Evolutionary conservation across 2,113 vertebrate species (phyloP), one percentile per base, ranked within the genome.

Genomic region (Cynopterus brachyotis): DNA sequence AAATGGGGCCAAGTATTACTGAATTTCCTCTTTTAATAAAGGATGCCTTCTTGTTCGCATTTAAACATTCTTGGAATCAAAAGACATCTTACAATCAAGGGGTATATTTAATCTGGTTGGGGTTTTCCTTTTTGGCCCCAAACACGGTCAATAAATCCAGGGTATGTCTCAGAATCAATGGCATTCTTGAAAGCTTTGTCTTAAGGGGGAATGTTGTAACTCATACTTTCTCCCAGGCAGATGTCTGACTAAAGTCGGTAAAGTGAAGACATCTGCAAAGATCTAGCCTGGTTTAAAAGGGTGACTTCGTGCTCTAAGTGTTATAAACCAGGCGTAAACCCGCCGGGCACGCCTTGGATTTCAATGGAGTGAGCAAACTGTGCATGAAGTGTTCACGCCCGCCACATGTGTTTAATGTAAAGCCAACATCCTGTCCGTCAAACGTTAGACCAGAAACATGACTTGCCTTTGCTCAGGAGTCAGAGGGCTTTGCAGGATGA

Each of bases 381-480:
- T 55, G 12, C 3, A 6, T 17, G 64, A 76, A 85, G 69, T 80
- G 45, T 83, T 84, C 96, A 30, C 26, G n/a, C 64, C 64, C 1
- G 42, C 35, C 94, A 62, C 78, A 13, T 90, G 87, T 92, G 95
- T 82, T 96, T 96, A 22, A 90, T 82, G 85, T 84, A 69, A 95
- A 94, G 85, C 94, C 91, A 72, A 59, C 82, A 72, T 92, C 81
- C 95, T 96, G 84, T 75, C 93, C 72, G 84, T 97, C 97, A 97
- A 81, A 91, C 93, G 13, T 32, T 9, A 93, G 96, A 78, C 91
- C 95, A 87, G 84, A 89, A 76, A 66, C 45, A 13, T 37, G 47
- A 75, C 92, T 79, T 0, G 32, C 76, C 66, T 80, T 90, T 1
- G 0, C 88, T 97, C 88, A 94, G 89, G 93, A 95, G 89, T 91